These are phyloP conservation scores for Amblyraja radiata DNA, from an alignment of 2,797 vertebrate species.

Conservation along the genomic window DNA sequence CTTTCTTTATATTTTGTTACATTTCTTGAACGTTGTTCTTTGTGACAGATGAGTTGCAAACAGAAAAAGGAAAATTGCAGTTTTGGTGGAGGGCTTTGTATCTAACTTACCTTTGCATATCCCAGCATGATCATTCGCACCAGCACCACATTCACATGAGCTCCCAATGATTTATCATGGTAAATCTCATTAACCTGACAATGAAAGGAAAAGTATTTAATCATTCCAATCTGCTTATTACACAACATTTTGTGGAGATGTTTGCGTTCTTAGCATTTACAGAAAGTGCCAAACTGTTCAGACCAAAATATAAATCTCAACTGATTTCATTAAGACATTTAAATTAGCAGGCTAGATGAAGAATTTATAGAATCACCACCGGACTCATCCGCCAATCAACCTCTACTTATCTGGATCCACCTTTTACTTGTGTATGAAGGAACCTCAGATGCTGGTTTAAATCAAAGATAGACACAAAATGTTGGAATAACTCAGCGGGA, in stretches of 20 bases:
- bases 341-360: not conserved
- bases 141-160: slow-evolving; percentile 92
- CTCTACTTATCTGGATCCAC: too few relatives aligned
- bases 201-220: slow-evolving; percentile 13
- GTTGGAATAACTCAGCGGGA: too few relatives aligned
- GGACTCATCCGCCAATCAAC: too few relatives aligned
- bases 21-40: not conserved
- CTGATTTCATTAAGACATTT: not conserved
- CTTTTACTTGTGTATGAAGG: too few relatives aligned
- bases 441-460: too few relatives aligned
- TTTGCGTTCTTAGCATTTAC: not conserved
- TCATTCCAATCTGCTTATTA: not conserved
- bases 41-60: not conserved
- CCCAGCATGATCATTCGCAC: slow-evolving; percentile 98
- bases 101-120: slow-evolving; percentile 78
- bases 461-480: too few relatives aligned
- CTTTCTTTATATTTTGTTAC: not conserved
- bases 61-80: not conserved
- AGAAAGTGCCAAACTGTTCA: not conserved
- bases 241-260: slow-evolving; percentile 40
- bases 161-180: slow-evolving; percentile 88
- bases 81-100: not conserved
- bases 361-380: not conserved
- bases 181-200: slow-evolving; percentile 95
- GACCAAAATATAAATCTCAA: not conserved